Evolutionary conservation across 2,797 vertebrate species (phyloP).

Genomic region (Podargus strigoides): DNA sequence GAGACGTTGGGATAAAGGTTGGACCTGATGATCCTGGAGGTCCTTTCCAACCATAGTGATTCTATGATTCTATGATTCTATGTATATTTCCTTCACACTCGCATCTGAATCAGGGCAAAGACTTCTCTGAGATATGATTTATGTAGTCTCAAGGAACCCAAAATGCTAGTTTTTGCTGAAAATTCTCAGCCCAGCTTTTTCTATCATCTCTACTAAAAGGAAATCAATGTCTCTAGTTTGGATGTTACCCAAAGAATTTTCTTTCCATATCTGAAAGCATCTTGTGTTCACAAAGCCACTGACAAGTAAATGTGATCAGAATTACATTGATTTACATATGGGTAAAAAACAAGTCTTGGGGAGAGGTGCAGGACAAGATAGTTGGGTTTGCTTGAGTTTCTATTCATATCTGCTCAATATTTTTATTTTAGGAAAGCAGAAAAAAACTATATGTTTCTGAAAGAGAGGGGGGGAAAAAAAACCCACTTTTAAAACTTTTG

Average conservation of each 20-base stretch:
- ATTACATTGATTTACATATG: background rate
- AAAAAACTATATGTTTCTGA: background rate
- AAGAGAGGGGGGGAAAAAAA: background rate
- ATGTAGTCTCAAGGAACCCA: background rate
- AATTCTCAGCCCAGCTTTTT: constrained; percentile 6
- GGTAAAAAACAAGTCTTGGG: constrained; percentile 1
- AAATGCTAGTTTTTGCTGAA: constrained; percentile 17
- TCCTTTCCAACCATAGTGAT: too few relatives aligned
- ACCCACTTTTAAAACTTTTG: background rate
- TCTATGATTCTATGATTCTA: too few relatives aligned
- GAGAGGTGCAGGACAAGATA: background rate
- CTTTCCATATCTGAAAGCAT: constrained; percentile 6
- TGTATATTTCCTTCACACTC: background rate
- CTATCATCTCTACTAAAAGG: background rate
- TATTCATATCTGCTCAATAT: background rate
- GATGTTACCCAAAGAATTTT: constrained; percentile 4
- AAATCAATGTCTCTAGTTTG: constrained; percentile 1
- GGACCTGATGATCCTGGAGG: too few relatives aligned
- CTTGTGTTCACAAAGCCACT: constrained; percentile 13
- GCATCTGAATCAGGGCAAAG: background rate
- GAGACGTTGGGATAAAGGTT: too few relatives aligned
- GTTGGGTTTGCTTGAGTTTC: background rate
- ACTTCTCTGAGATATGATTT: background rate
- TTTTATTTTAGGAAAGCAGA: background rate
- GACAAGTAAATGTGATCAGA: background rate